Conservation (phyloP, 2,113 vertebrate genomes). For the Crotalus tigris region DNA sequence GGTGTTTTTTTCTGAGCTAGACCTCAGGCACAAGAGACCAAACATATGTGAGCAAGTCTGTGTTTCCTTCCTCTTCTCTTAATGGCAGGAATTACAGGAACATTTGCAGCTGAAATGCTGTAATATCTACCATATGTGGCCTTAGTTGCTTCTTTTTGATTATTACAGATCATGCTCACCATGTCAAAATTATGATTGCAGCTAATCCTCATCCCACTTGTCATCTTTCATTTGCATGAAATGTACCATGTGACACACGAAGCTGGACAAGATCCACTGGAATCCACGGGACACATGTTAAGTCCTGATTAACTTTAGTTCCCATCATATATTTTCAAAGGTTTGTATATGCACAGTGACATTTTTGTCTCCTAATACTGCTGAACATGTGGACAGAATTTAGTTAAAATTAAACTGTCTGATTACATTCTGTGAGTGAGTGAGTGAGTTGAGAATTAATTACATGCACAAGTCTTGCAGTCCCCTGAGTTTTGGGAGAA, state of each 20-base stretch:
- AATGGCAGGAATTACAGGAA: conserved; percentile 6
- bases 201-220: not conserved
- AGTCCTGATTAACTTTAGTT: not conserved
- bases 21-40: not conserved
- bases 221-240: not conserved
- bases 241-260: not conserved
- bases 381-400: not conserved
- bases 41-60: not conserved
- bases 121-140: conserved; percentile 22
- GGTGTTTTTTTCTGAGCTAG: not conserved
- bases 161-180: conserved; percentile 13
- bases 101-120: conserved; percentile 14
- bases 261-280: not conserved
- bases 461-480: not conserved
- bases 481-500: not conserved
- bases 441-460: not conserved
- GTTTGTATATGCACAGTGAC: not conserved
- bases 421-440: not conserved
- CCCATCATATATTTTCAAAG: not conserved
- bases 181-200: not conserved
- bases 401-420: conserved; percentile 9
- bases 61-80: conserved; percentile 28
- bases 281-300: not conserved
- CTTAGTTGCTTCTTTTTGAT: conserved; percentile 12
- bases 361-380: not conserved